phyloP scores from a whole-genome alignment of 2,797 vertebrate genomes.

The Sebastes diaconus region DNA sequence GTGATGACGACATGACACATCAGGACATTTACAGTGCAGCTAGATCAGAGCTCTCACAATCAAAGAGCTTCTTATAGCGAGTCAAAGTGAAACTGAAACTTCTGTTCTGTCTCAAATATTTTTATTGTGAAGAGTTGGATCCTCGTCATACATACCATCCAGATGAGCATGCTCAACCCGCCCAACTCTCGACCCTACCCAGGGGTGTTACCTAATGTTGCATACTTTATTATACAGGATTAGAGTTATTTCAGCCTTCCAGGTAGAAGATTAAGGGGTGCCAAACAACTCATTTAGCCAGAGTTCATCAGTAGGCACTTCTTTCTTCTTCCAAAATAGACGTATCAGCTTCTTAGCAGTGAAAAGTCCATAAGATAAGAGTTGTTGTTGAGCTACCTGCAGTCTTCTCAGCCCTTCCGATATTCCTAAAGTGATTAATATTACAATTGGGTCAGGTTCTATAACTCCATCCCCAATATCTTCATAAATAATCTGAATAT shows the following conservation, averaged over 20 bases:
- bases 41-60: not conserved
- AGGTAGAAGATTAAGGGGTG: too few species aligned
- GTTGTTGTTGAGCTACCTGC: too few species aligned
- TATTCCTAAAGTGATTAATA: too few species aligned
- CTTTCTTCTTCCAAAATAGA: too few species aligned
- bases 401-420: too few species aligned
- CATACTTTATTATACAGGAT: not conserved
- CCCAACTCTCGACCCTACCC: not conserved
- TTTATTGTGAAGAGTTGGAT: not conserved
- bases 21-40: not conserved
- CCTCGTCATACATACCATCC: not conserved
- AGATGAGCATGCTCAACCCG: fast-evolving
- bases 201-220: not conserved
- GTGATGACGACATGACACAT: not conserved
- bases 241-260: too few species aligned
- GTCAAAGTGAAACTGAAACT: not conserved
- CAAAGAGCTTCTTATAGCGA: not conserved
- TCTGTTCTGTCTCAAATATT: not conserved
- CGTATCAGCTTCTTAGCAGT: fast-evolving
- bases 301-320: too few species aligned
- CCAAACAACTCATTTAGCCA: too few species aligned
- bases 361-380: fast-evolving
- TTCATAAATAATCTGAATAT: too few species aligned
- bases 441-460: too few species aligned
- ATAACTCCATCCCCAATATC: too few species aligned